These are phyloP conservation scores for Probosciger aterrimus DNA, from an alignment of 2,113 vertebrate species.

Conservation along the genomic window DNA sequence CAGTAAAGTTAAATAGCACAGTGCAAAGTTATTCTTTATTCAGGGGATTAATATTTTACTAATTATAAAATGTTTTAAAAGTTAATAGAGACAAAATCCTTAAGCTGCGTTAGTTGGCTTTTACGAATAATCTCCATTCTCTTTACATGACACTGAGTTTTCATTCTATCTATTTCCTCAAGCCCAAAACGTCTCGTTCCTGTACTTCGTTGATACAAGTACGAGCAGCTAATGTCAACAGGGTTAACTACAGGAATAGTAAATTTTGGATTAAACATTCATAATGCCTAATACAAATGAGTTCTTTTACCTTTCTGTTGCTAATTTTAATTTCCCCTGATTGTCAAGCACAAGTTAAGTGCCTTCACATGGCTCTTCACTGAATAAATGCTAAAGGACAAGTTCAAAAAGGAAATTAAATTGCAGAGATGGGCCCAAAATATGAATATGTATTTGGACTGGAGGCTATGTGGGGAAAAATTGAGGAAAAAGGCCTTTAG, in stretches of 20 bases:
- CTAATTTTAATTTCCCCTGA: constrained; percentile 59
- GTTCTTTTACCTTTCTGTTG: constrained; percentile 42
- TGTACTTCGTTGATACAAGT: neutral
- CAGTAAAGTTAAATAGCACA: neutral
- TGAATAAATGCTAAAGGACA: neutral
- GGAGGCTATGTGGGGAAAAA: neutral
- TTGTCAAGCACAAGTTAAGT: constrained; percentile 52
- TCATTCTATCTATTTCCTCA: neutral
- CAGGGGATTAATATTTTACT: neutral
- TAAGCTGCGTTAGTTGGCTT: neutral
- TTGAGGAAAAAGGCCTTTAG: neutral
- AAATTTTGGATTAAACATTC: constrained; percentile 47
- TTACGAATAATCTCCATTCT: neutral
- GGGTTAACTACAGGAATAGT: constrained; percentile 38
- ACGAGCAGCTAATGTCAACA: neutral
- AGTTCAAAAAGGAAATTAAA: neutral
- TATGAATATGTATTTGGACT: neutral
- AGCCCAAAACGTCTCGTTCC: neutral
- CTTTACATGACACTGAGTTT: neutral
- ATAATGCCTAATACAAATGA: constrained; percentile 27
- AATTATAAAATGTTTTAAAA: neutral
- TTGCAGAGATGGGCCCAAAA: neutral
- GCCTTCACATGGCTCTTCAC: constrained; percentile 44
- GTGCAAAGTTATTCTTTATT: neutral
- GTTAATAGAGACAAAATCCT: neutral